Conservation (phyloP, 2,113 vertebrate species). For the Dermatemys mawii region DNA sequence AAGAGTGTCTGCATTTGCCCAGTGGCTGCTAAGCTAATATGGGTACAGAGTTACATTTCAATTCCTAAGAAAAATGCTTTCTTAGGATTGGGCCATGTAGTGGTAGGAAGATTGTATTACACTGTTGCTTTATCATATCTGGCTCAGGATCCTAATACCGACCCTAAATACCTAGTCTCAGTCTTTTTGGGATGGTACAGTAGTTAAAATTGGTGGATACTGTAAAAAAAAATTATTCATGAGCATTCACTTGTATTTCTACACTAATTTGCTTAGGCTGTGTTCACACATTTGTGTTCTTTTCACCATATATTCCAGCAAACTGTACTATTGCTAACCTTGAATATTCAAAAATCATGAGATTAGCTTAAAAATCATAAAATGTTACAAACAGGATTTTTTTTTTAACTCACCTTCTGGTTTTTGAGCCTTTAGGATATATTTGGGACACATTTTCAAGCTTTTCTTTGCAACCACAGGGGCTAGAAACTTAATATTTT, state of each 20-base stretch:
- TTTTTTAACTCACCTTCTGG: not conserved
- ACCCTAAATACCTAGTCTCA: not conserved
- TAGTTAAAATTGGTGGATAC: not conserved
- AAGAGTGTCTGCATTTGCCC: conserved; percentile 36
- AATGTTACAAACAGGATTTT: not conserved
- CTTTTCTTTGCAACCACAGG: not conserved
- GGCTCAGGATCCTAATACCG: not conserved
- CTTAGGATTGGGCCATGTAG: not conserved
- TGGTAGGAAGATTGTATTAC: not conserved
- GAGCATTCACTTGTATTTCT: not conserved
- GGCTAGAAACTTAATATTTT: not conserved
- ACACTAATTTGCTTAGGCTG: not conserved
- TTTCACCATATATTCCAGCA: not conserved
- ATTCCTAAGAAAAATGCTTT: conserved; percentile 20
- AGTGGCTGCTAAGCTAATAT: conserved; percentile 10
- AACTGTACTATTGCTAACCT: not conserved
- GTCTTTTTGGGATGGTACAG: not conserved
- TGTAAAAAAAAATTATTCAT: not conserved
- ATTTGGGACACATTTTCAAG: not conserved
- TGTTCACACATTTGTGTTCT: not conserved
- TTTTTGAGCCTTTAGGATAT: not conserved
- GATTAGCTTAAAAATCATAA: not conserved
- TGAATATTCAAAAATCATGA: not conserved
- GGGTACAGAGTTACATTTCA: conserved; percentile 21
- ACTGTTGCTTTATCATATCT: not conserved